These are phyloP conservation scores for Tetragnatha versicolor DNA, from an alignment of 1,140 invertebrate genomes.

Conservation along the genomic window DNA sequence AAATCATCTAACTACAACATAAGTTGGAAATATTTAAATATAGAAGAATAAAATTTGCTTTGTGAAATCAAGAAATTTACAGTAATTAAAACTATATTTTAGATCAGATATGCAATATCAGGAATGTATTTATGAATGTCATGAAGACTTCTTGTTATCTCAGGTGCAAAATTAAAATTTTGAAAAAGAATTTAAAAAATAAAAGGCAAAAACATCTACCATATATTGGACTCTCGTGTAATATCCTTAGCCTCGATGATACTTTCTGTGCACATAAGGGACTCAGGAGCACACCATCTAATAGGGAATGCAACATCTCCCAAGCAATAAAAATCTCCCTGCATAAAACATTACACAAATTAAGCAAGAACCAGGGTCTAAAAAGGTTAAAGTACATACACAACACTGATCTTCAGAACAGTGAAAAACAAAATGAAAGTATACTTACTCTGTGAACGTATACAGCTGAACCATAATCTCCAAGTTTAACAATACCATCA, in stretches of 20 bases:
- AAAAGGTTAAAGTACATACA: not conserved
- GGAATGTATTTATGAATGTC: not conserved
- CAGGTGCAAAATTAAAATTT: not conserved
- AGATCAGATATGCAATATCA: not conserved
- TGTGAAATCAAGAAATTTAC: not conserved
- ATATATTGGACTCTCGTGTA: conserved; percentile 63
- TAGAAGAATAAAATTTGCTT: not conserved
- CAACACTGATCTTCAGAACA: not conserved
- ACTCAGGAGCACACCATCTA: conserved; percentile 80
- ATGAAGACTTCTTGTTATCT: not conserved
- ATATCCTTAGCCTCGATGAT: conserved; percentile 74
- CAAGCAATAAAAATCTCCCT: conserved; percentile 76
- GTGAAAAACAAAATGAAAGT: not conserved
- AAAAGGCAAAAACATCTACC: conserved; percentile 60
- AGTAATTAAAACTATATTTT: not conserved
- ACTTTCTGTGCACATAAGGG: conserved; percentile 72
- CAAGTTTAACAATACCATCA: conserved; percentile 71
- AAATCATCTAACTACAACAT: too few relatives aligned
- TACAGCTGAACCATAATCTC: conserved; percentile 73
- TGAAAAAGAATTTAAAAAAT: not conserved
- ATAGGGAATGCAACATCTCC: conserved; percentile 75
- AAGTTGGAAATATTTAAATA: too few relatives aligned
- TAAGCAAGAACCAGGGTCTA: not conserved
- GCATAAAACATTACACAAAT: conserved; percentile 53
- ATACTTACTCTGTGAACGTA: conserved; percentile 66